These are phyloP conservation scores for Drosophila neonasuta DNA, from an alignment of 2,888 invertebrate species.

Conservation along the genomic window DNA sequence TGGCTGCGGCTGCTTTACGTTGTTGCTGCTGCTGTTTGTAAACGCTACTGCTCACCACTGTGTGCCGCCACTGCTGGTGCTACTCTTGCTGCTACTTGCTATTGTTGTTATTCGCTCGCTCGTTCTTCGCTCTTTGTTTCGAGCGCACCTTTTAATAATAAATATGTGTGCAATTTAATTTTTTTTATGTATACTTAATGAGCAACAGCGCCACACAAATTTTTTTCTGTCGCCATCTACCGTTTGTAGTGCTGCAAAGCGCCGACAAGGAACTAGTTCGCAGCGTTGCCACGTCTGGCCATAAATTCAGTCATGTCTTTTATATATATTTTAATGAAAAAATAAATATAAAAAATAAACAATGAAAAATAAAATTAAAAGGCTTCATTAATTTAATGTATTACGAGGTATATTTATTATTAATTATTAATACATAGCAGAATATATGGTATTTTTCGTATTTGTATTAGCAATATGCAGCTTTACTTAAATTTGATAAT, in stretches of 20 bases:
- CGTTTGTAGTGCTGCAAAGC: conserved; percentile 49
- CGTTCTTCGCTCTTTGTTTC: conserved; percentile 46
- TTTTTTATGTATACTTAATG: conserved; percentile 74
- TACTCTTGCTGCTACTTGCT: conserved; percentile 36
- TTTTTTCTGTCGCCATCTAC: conserved; percentile 58
- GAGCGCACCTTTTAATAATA: conserved; percentile 54
- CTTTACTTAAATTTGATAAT: no score
- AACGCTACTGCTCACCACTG: conserved; percentile 37
- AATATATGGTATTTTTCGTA: no score
- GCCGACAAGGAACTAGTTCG: conserved; percentile 42
- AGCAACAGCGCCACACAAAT: conserved; percentile 63
- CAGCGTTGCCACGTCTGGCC: conserved; percentile 29
- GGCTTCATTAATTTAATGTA: no score
- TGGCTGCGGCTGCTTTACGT: conserved; percentile 30
- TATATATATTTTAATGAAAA: no score
- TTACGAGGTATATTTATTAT: no score
- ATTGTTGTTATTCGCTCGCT: conserved; percentile 30
- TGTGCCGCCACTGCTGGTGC: conserved; percentile 41
- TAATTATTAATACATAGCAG: not conserved
- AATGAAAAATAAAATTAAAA: no score
- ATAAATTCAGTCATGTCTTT: not conserved
- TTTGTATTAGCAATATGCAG: no score
- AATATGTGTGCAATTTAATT: conserved; percentile 70
- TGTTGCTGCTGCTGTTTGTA: conserved; percentile 32
- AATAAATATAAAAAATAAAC: no score